Conservation (phyloP, 2,113 vertebrate species). For the Phalacrocorax aristotelis region DNA sequence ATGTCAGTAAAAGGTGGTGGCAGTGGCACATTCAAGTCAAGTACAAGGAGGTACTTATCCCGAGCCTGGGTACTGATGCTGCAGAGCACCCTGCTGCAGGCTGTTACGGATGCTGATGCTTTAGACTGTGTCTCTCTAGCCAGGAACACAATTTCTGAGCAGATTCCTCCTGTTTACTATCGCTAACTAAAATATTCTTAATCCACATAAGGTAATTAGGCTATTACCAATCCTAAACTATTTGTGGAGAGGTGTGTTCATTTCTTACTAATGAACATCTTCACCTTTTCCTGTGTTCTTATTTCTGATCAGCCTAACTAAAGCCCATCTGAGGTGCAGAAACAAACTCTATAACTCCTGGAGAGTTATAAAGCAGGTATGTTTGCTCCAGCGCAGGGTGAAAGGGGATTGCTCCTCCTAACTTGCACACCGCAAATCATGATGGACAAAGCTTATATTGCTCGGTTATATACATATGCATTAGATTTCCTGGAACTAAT, state of each 20-base stretch:
- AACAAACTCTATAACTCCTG: too few species aligned
- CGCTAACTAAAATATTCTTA: neutral
- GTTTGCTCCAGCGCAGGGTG: too few species aligned
- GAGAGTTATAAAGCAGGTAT: too few species aligned
- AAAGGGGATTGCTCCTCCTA: too few species aligned
- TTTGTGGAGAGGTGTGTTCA: neutral
- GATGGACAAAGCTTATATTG: too few species aligned
- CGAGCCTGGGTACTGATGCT: fast-evolving
- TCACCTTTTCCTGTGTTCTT: neutral
- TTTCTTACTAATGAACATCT: neutral
- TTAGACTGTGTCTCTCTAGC: neutral
- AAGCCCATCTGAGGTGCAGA: neutral
- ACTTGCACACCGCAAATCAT: too few species aligned
- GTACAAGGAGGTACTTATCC: neutral
- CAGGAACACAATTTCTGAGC: neutral
- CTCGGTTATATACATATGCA: too few species aligned
- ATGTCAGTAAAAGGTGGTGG: neutral
- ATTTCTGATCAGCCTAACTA: fast-evolving
- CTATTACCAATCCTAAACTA: neutral
- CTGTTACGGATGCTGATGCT: neutral
- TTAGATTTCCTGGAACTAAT: too few species aligned
- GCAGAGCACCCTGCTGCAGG: neutral
- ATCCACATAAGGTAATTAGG: neutral
- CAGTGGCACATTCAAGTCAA: neutral
- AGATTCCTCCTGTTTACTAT: neutral